Percentiles rank a stretch among this genome's conserved stretches.
Evolutionary conservation across 2,113 vertebrate genomes (phyloP).

Genomic region (Chaetodon auriga): DNA sequence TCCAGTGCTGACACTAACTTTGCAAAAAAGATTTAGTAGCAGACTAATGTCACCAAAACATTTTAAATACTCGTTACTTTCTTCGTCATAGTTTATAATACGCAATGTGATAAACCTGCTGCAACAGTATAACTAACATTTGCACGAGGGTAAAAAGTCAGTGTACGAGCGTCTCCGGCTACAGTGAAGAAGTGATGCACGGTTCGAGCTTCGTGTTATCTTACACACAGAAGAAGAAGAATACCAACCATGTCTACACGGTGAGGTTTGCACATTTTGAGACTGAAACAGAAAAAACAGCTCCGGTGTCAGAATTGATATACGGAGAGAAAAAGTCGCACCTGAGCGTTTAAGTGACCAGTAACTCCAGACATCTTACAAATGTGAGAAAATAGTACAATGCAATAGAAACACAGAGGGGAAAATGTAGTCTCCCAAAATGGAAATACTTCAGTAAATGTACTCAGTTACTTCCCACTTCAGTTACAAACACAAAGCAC

Average conservation of each 20-base stretch:
- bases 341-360: neutral
- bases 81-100: neutral
- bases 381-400: neutral
- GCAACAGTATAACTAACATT: neutral
- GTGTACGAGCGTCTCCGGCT: neutral
- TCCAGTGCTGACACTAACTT: neutral
- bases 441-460: neutral
- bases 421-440: neutral
- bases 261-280: neutral
- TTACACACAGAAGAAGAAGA: neutral
- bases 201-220: neutral
- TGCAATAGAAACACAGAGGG: neutral
- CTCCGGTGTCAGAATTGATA: neutral
- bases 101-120: neutral
- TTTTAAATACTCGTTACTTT: neutral
- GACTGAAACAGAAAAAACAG: neutral
- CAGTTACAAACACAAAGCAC: constrained; percentile 19
- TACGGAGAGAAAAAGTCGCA: neutral
- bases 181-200: neutral
- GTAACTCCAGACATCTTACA: neutral
- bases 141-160: no score
- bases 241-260: neutral
- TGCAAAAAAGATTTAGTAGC: neutral
- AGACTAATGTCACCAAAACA: neutral
- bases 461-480: neutral